These are phyloP conservation scores for Exocentrus adspersus DNA, from an alignment of 2,888 invertebrate genomes.

Conservation along the genomic window DNA sequence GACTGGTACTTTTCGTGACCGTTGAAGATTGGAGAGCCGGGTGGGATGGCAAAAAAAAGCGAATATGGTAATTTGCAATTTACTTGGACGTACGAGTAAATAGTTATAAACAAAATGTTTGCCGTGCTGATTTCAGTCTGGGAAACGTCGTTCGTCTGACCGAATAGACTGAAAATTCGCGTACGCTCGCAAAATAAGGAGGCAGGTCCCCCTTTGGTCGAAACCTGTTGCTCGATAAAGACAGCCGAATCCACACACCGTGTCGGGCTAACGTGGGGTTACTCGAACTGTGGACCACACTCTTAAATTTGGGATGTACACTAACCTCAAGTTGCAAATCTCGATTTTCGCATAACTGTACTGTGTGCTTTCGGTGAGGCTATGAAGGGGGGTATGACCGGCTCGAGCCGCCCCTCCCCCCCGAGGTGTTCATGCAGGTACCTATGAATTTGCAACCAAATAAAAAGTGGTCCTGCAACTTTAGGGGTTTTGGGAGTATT, in stretches of 20 bases:
- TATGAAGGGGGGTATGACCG: conserved; percentile 55
- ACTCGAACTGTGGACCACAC: conserved; percentile 38
- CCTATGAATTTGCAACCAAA: conserved; percentile 72
- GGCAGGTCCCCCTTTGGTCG: conserved; percentile 27
- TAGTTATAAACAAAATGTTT: too few species aligned
- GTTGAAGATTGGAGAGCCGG: too few species aligned
- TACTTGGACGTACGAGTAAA: too few species aligned
- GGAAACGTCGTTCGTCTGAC: background rate
- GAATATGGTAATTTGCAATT: too few species aligned
- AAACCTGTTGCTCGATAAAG: conserved; percentile 35
- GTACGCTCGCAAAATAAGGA: conserved; percentile 36
- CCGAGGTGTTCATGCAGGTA: conserved; percentile 61
- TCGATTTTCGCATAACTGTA: conserved; percentile 63
- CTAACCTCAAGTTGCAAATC: conserved; percentile 58
- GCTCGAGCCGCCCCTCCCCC: conserved; percentile 53
- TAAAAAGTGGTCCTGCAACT: conserved; percentile 73
- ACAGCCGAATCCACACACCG: conserved; percentile 7
- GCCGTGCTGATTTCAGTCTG: too few species aligned
- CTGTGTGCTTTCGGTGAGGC: conserved; percentile 52
- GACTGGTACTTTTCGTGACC: too few species aligned
- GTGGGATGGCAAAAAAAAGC: too few species aligned
- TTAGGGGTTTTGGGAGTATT: conserved; percentile 65
- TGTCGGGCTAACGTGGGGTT: conserved; percentile 30
- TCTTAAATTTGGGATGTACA: conserved; percentile 47
- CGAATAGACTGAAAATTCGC: conserved; percentile 29